Conservation (phyloP, 2,113 vertebrate genomes). For the Trematomus loennbergii region DNA sequence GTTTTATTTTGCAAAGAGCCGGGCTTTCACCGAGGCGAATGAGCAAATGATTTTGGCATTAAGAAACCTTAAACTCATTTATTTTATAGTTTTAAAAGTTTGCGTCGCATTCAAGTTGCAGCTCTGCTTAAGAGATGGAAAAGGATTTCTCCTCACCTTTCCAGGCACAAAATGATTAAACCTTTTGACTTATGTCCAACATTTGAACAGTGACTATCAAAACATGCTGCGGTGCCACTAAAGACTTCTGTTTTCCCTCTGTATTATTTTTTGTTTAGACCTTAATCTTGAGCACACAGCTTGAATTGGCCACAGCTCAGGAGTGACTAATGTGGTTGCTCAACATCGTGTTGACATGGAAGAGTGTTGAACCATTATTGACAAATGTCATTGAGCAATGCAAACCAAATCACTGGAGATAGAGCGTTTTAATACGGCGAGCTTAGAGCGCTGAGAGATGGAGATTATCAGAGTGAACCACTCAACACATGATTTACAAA, state of each 20-base stretch:
- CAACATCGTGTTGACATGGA: not conserved
- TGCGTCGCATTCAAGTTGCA: not conserved
- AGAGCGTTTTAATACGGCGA: not conserved
- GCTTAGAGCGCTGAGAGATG: conserved; percentile 60
- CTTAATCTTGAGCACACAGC: conserved; percentile 31
- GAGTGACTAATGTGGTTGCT: conserved; percentile 28
- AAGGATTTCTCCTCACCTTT: conserved; percentile 11
- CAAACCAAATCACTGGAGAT: conserved; percentile 21
- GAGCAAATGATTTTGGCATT: conserved; percentile 61
- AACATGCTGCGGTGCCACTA: conserved; percentile 8
- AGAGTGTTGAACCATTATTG: conserved; percentile 36
- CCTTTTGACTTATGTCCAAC: not conserved
- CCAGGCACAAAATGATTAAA: not conserved
- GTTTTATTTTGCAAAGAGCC: conserved; percentile 61
- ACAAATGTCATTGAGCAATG: conserved; percentile 27
- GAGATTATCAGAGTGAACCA: conserved; percentile 51
- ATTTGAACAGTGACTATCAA: conserved; percentile 29
- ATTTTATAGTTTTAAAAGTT: conserved; percentile 39
- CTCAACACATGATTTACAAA: conserved; percentile 49
- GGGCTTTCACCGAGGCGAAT: conserved; percentile 47
- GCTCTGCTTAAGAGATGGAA: not conserved
- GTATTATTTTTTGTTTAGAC: not conserved
- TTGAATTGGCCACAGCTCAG: conserved; percentile 22
- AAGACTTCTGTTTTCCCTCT: not conserved
- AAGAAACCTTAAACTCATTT: conserved; percentile 38